Conservation (phyloP, 2,888 invertebrate species). For the Amphipyra berbera region DNA sequence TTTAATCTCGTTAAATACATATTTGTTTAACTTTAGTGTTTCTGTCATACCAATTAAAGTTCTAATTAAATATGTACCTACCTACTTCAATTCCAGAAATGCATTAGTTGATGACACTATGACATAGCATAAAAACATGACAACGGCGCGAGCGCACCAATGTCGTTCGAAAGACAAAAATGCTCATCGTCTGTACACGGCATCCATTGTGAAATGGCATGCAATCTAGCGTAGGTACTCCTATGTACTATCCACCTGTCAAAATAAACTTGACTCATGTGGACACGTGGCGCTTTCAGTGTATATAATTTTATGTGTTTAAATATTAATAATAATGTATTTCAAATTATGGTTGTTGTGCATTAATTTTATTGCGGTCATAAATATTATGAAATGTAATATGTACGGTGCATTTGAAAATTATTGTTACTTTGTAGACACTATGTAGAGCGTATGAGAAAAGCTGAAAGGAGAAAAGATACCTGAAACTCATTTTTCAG, state of each 20-base stretch:
- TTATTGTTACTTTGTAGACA: slow-evolving; percentile 1
- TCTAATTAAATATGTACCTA: no score
- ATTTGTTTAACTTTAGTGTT: no score
- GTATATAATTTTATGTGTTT: slow-evolving; percentile 19
- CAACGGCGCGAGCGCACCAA: slow-evolving; percentile 2
- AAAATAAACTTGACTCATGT: slow-evolving; percentile 47
- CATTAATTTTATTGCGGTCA: slow-evolving; percentile 13
- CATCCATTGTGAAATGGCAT: slow-evolving; percentile 38
- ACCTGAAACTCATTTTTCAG: not conserved
- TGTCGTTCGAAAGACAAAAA: slow-evolving; percentile 2
- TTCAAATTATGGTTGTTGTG: slow-evolving; percentile 4
- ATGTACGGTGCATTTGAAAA: not conserved
- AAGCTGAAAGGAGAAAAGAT: not conserved
- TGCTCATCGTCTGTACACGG: slow-evolving; percentile 12
- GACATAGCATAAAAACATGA: slow-evolving; percentile 1
- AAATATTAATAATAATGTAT: slow-evolving; percentile 10
- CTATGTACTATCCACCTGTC: slow-evolving; percentile 30
- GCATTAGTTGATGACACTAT: no score
- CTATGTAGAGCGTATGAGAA: not conserved
- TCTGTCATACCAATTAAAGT: no score
- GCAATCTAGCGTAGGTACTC: slow-evolving; percentile 33
- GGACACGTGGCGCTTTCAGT: not conserved
- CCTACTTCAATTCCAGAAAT: no score
- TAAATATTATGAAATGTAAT: slow-evolving; percentile 6
- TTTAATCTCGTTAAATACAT: no score